Evolutionary conservation across 2,797 vertebrate species (phyloP).

Genomic region (Hozukius guyotensis): DNA sequence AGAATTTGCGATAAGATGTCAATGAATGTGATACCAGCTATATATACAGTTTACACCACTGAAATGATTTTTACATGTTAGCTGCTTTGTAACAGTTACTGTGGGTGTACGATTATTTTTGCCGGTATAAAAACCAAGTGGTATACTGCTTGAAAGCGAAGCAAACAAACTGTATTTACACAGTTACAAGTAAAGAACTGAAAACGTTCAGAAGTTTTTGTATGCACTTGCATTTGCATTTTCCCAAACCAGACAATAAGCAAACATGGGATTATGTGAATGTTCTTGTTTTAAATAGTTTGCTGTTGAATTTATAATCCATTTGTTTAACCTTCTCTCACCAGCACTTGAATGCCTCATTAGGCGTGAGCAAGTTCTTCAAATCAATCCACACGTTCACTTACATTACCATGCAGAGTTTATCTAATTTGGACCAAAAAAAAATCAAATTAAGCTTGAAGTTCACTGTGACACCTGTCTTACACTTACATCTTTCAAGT

Average conservation of each 20-base stretch:
- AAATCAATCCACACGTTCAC: not conserved
- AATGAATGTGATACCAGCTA: not conserved
- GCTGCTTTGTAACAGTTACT: conserved; percentile 2
- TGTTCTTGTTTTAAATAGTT: not conserved
- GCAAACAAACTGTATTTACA: conserved; percentile 1
- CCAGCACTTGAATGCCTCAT: not conserved
- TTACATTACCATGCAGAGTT: not conserved
- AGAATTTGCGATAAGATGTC: conserved; percentile 8
- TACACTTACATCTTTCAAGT: conserved; percentile 24
- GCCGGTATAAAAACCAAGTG: conserved; percentile 2
- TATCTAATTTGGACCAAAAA: not conserved
- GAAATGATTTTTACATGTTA: not conserved
- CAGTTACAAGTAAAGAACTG: conserved; percentile 7
- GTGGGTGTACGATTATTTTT: not conserved
- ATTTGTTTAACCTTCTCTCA: not conserved
- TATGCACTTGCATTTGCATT: not conserved
- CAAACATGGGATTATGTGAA: not conserved
- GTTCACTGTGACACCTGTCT: conserved; percentile 41
- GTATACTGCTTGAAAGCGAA: not conserved
- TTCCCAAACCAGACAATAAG: not conserved
- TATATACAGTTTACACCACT: not conserved
- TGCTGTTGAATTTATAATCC: not conserved
- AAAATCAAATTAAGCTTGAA: not conserved
- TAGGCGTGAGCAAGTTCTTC: not conserved
- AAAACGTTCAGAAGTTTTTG: not conserved